A percentile compares a stretch with the other conserved stretches of the same genome.
These are phyloP conservation scores for Aptenodytes patagonicus DNA, from an alignment of 2,113 vertebrate species.

Conservation along the genomic window DNA sequence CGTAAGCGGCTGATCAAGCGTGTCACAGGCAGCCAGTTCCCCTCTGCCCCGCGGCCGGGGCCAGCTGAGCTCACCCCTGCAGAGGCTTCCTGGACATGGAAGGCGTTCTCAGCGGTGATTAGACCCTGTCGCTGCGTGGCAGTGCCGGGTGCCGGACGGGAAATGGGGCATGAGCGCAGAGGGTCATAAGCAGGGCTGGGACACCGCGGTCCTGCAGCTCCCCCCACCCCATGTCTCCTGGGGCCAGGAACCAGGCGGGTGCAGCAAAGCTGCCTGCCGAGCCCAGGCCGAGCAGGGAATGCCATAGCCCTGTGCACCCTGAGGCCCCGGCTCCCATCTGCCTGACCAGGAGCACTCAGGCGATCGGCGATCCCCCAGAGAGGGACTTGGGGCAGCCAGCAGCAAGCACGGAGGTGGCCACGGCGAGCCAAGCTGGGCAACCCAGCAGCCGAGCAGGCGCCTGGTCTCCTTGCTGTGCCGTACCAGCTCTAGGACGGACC, in stretches of 20 bases:
- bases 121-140: not conserved
- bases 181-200: not conserved
- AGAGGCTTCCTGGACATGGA: not conserved
- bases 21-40: not conserved
- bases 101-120: not conserved
- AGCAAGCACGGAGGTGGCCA: fast-evolving
- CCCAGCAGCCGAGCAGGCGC: not conserved
- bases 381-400: not conserved
- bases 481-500: not conserved
- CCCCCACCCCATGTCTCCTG: not conserved
- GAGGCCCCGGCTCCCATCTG: fast-evolving
- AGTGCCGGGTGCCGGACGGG: not conserved
- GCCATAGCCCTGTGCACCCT: fast-evolving
- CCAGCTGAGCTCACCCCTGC: not conserved
- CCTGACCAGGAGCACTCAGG: not conserved
- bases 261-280: fast-evolving
- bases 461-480: not conserved
- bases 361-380: not conserved
- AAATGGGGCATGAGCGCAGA: fast-evolving
- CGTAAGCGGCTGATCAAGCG: not conserved
- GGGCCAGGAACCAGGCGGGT: not conserved
- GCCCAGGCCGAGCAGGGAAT: fast-evolving
- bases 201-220: fast-evolving
- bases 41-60: not conserved
- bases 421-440: not conserved